A percentile compares a stretch with the other conserved stretches of the same genome.
phyloP scores from a whole-genome alignment of 2,888 invertebrate species.

The Rhyacophila evoluta region DNA sequence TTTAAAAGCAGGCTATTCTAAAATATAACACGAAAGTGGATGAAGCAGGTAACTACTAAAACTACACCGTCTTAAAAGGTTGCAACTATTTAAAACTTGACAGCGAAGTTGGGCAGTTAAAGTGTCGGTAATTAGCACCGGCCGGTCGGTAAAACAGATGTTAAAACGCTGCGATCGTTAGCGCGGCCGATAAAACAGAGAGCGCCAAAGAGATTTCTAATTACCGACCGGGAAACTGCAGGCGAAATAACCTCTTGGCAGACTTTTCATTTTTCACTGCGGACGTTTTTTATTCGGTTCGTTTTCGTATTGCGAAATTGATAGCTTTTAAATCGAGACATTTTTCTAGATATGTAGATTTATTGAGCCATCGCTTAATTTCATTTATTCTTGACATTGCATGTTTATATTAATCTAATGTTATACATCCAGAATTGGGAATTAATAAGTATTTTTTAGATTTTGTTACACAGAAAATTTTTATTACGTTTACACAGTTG shows the following conservation, averaged over 20 bases:
- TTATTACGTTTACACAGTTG: too few species aligned
- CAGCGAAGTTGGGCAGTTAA: background rate
- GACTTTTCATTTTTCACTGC: background rate
- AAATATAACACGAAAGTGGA: too few species aligned
- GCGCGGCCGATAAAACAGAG: slow-evolving; percentile 39
- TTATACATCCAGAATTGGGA: too few species aligned
- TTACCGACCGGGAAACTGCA: slow-evolving; percentile 27
- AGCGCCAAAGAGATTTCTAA: slow-evolving; percentile 29
- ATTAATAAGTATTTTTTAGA: too few species aligned
- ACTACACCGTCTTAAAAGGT: background rate
- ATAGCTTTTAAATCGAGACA: background rate
- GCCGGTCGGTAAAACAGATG: slow-evolving; percentile 36
- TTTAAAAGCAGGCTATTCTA: too few species aligned
- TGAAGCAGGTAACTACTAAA: background rate
- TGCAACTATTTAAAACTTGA: slow-evolving; percentile 8
- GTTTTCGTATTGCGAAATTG: background rate
- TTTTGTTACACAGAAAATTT: too few species aligned
- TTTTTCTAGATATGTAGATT: too few species aligned
- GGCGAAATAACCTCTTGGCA: background rate
- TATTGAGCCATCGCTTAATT: too few species aligned
- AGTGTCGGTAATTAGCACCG: slow-evolving; percentile 17
- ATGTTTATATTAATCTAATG: too few species aligned
- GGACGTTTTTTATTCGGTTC: background rate
- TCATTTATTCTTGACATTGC: too few species aligned
- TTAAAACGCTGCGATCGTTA: slow-evolving; percentile 32